phyloP scores from a whole-genome alignment of 2,113 vertebrate genomes.

The Apodemus speciosus region DNA sequence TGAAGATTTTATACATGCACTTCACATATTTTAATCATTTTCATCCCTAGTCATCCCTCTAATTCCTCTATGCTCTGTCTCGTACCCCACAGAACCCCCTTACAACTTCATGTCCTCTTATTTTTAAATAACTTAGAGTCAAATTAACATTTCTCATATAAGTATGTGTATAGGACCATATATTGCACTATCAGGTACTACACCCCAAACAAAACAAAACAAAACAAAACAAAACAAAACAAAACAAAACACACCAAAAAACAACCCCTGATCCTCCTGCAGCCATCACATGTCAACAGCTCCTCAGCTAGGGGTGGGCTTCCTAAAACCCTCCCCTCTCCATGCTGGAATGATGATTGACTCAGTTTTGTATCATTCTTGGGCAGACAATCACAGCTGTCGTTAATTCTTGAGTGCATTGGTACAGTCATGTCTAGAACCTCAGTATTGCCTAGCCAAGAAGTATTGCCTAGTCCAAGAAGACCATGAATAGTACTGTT shows the following conservation, averaged over 20 bases:
- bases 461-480: background rate
- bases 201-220: background rate
- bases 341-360: background rate
- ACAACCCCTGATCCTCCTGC: background rate
- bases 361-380: background rate
- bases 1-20: background rate
- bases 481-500: background rate
- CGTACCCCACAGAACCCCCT: background rate
- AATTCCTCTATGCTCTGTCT: background rate
- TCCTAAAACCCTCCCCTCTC: background rate
- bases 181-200: background rate
- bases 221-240: background rate
- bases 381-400: background rate
- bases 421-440: background rate
- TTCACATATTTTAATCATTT: background rate
- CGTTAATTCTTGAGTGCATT: background rate
- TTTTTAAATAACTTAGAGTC: background rate
- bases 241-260: background rate
- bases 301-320: background rate
- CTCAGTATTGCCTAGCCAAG: background rate
- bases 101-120: background rate
- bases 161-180: too few relatives aligned
- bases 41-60: background rate
- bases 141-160: background rate
- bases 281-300: background rate